Conservation (phyloP, 1,140 invertebrate genomes). For the Drosophila athabasca region DNA sequence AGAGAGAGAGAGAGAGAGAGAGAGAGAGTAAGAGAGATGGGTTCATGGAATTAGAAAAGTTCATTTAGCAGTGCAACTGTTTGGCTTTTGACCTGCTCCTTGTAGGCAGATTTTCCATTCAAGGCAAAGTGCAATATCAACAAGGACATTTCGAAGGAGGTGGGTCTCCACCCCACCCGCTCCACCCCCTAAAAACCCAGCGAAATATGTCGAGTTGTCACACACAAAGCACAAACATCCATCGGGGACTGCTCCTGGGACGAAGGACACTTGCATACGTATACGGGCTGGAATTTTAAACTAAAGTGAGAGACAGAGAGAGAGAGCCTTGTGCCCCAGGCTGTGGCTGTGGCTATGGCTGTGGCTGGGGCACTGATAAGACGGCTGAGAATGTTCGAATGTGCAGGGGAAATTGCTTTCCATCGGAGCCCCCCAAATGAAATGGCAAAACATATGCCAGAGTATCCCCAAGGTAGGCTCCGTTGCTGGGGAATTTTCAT, state of each 20-base stretch:
- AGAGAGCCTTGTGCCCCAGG: conserved; percentile 16
- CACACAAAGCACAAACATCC: conserved; percentile 14
- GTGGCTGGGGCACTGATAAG: conserved; percentile 63
- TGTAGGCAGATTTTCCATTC: conserved; percentile 70
- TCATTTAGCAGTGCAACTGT: conserved; percentile 75
- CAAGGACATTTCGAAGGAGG: conserved; percentile 39
- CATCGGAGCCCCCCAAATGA: conserved; percentile 22
- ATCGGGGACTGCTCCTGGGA: not conserved
- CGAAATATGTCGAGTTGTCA: conserved; percentile 72
- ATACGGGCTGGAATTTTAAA: conserved; percentile 41
- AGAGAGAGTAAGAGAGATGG: not conserved
- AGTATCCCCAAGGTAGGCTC: conserved; percentile 2
- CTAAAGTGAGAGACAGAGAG: conserved; percentile 11
- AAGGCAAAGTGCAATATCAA: conserved; percentile 79
- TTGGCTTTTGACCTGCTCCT: conserved; percentile 65
- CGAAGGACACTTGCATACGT: conserved; percentile 16
- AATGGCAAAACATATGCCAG: not conserved
- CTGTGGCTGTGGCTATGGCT: not conserved
- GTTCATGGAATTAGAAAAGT: conserved; percentile 69
- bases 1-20: not conserved
- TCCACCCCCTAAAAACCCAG: conserved; percentile 10
- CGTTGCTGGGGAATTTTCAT: conserved; percentile 58
- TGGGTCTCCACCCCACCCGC: no score
- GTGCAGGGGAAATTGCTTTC: conserved; percentile 29
- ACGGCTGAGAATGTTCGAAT: conserved; percentile 52